phyloP scores from a whole-genome alignment of 1,140 invertebrate genomes.

The Rhyacophila brunnea region DNA sequence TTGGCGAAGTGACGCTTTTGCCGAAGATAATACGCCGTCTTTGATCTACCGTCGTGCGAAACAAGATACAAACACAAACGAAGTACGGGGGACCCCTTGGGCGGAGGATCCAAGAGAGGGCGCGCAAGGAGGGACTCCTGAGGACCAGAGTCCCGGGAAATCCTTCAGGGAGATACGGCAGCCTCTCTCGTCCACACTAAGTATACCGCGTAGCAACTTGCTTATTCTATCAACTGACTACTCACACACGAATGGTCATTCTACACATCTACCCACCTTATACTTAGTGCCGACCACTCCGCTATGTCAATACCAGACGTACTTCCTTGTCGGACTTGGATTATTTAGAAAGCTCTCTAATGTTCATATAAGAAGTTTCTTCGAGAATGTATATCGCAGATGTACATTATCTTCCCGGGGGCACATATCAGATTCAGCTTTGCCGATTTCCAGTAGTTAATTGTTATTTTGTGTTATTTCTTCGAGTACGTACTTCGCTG shows the following conservation, averaged over 20 bases:
- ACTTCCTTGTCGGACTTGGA: slow-evolving; percentile 57
- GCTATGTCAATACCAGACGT: slow-evolving; percentile 59
- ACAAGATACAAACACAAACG: slow-evolving; percentile 30
- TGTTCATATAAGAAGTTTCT: slow-evolving; percentile 57
- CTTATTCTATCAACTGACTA: slow-evolving; percentile 55
- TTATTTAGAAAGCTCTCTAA: slow-evolving; percentile 61
- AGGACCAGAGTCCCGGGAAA: slow-evolving; percentile 1
- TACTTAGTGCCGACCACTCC: slow-evolving; percentile 55
- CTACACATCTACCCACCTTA: slow-evolving; percentile 45
- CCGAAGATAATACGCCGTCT: background rate
- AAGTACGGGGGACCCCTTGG: background rate
- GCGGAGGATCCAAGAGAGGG: background rate
- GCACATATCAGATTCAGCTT: slow-evolving; percentile 7
- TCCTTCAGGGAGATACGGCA: slow-evolving; percentile 27
- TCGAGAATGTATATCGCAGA: slow-evolving; percentile 46
- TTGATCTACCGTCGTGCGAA: slow-evolving; percentile 24
- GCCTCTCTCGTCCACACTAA: slow-evolving; percentile 41
- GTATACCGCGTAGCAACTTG: slow-evolving; percentile 43
- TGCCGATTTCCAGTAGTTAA: slow-evolving; percentile 23
- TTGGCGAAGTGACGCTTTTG: no score
- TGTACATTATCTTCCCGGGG: slow-evolving; percentile 14
- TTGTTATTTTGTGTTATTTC: slow-evolving; percentile 22
- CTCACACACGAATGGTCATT: slow-evolving; percentile 28
- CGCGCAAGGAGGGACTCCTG: background rate
- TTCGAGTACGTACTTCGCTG: background rate